phyloP scores from a whole-genome alignment of 2,113 vertebrate genomes.

The Oryzias javanicus region DNA sequence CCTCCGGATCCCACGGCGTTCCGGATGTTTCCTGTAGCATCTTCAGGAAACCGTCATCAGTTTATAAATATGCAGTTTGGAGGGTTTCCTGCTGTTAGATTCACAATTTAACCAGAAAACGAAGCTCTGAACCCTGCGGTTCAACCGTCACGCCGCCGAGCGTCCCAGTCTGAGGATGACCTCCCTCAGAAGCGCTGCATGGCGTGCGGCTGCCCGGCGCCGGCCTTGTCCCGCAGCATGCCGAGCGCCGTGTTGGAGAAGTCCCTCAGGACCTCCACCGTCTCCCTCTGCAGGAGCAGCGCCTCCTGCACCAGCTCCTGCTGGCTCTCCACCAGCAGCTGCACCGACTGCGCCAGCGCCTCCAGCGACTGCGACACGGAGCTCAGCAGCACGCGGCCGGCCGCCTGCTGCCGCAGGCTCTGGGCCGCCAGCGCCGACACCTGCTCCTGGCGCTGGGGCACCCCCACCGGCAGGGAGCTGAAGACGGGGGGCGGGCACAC shows the following conservation, averaged over 20 bases:
- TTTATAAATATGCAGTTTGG: no score
- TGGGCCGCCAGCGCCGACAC: constrained; percentile 64
- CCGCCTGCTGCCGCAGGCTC: constrained; percentile 76
- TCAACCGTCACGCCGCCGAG: no score
- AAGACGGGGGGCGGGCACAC: no score
- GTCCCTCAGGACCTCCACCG: constrained; percentile 71
- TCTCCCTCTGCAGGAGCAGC: constrained; percentile 73
- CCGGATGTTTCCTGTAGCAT: no score
- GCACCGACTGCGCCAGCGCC: constrained; percentile 69
- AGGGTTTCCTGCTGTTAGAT: no score
- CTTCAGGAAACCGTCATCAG: no score
- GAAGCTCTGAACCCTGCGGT: no score
- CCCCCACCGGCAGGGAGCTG: constrained; percentile 9
- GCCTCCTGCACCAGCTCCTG: constrained; percentile 76
- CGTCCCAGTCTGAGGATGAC: no score
- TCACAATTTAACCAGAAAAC: no score
- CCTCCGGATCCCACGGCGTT: no score
- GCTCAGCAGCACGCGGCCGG: constrained; percentile 67
- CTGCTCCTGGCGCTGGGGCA: constrained; percentile 19
- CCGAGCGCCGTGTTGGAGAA: constrained; percentile 71
- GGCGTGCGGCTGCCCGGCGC: constrained; percentile 7
- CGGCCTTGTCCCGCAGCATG: constrained; percentile 70
- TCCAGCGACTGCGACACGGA: constrained; percentile 75
- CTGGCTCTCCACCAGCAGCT: constrained; percentile 76
- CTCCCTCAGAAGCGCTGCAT: constrained; percentile 34